Evolutionary conservation across 2,888 invertebrate species (phyloP).

Genomic region (Junonia oenone): DNA sequence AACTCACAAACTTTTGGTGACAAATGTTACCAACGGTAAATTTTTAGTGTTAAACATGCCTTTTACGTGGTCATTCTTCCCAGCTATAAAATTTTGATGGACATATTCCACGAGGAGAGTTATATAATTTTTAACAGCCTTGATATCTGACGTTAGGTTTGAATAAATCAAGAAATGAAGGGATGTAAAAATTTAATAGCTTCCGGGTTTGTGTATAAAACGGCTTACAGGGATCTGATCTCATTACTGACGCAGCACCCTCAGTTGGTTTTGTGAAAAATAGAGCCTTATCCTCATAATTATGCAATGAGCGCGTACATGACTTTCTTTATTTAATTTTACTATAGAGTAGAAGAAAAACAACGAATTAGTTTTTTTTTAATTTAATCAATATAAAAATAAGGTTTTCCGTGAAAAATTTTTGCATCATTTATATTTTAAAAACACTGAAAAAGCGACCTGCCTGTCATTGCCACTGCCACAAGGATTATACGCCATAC

Average conservation of each 20-base stretch:
- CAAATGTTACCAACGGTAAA: not conserved
- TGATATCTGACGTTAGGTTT: constrained; percentile 11
- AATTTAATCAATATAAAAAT: no score
- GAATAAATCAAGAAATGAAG: constrained; percentile 15
- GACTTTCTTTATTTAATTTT: not conserved
- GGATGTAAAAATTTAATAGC: constrained; percentile 19
- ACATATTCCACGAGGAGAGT: not conserved
- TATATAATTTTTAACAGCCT: constrained; percentile 10
- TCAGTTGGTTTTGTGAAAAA: not conserved
- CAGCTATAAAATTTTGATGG: constrained; percentile 1
- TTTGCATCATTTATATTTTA: no score
- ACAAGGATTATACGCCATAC: no score
- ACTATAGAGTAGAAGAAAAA: no score
- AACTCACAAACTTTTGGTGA: no score
- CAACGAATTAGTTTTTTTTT: no score
- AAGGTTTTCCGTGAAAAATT: no score
- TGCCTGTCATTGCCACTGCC: no score
- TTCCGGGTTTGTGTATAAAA: constrained; percentile 11
- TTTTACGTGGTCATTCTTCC: constrained; percentile 3
- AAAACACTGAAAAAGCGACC: no score
- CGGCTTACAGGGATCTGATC: constrained; percentile 1
- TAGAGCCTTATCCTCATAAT: not conserved
- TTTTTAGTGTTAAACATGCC: not conserved
- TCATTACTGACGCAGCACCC: not conserved
- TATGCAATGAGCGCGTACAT: not conserved